Percentiles rank a stretch among this genome's conserved stretches.
phyloP scores from a whole-genome alignment of 53 echinoderm and acorn worm genomes.

The Antedon mediterranea region DNA sequence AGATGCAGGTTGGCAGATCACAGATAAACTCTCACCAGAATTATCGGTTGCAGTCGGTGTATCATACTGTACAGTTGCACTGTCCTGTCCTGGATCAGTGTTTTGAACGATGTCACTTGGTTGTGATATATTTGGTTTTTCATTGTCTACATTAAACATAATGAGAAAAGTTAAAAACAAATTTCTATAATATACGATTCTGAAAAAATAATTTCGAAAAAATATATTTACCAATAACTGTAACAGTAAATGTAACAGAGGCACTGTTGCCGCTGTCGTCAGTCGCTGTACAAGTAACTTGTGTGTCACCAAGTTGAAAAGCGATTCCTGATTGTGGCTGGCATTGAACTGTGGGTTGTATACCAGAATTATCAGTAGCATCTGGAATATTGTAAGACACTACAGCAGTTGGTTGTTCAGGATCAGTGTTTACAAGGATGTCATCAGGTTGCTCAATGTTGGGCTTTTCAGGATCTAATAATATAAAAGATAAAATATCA shows the following conservation, averaged over 20 bases:
- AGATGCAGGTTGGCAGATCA: slow-evolving; percentile 6
- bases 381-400: background rate
- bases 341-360: background rate
- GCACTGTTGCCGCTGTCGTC: slow-evolving; percentile 2
- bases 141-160: too few species aligned
- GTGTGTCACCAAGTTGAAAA: slow-evolving; percentile 3
- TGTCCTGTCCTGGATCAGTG: slow-evolving; percentile 9
- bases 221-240: slow-evolving; percentile 16
- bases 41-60: slow-evolving; percentile 19
- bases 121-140: too few species aligned
- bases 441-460: background rate
- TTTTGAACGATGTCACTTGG: too few species aligned
- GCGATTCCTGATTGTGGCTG: slow-evolving; percentile 2
- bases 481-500: too few species aligned
- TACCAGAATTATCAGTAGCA: slow-evolving; percentile 10
- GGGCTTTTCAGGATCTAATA: background rate
- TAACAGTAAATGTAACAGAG: slow-evolving; percentile 7
- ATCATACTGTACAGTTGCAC: slow-evolving; percentile 7
- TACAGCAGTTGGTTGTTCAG: slow-evolving; percentile 3
- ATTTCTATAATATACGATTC: too few species aligned
- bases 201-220: too few species aligned
- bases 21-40: slow-evolving; percentile 7
- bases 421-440: background rate
- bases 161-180: too few species aligned
- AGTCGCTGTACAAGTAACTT: background rate